Evolutionary conservation across 1,140 invertebrate genomes (phyloP), one percentile per base, ranked within the genome.

Genomic region (Dreissena polymorpha): DNA sequence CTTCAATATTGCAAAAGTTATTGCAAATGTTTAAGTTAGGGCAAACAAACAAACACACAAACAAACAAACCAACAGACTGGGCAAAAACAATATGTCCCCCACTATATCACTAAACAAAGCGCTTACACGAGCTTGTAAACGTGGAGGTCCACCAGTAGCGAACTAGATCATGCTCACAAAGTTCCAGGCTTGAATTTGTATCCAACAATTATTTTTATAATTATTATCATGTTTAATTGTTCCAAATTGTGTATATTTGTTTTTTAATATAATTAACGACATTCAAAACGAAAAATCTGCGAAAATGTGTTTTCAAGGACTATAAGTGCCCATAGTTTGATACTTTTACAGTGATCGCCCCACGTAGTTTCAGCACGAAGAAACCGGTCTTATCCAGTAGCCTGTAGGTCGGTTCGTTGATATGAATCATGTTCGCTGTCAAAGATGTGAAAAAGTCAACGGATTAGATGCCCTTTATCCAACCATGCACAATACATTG

Each of bases 371-470:
- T 8, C 55, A 80, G 21, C 5, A 7, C 50, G n/a, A 82, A 82
- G 39, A 14, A 5, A 10, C 71, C 70, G 3, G 71, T 82, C 50
- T 55, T 73, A 29, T 68, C 55, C 29, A 82, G 60, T 16, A 27
- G 29, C 25, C 25, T 73, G 63, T 49, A 71, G 10, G 79, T 82
- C 16, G 70, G 13, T 18, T 82, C 79, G 27, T 71, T 82, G 64
- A 82, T 73, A 14, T 82, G 79, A 18, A 82, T 73, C 39, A n/a
- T 63, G 64, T 82, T 65, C 13, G 70, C 79, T 82, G 79, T 21
- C 73, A 68, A 25, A 7, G 65, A 16, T 64, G 13, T 0, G 0
- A 49, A 29, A 69, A 69, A 5, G 2, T 10, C 16, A 23, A 60
- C 12, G 12, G 6, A 12, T 60, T 60, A 18, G 2, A 60, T n/a